Conservation (phyloP, 2,888 invertebrate genomes). For the Torymus aiolomorphi region DNA sequence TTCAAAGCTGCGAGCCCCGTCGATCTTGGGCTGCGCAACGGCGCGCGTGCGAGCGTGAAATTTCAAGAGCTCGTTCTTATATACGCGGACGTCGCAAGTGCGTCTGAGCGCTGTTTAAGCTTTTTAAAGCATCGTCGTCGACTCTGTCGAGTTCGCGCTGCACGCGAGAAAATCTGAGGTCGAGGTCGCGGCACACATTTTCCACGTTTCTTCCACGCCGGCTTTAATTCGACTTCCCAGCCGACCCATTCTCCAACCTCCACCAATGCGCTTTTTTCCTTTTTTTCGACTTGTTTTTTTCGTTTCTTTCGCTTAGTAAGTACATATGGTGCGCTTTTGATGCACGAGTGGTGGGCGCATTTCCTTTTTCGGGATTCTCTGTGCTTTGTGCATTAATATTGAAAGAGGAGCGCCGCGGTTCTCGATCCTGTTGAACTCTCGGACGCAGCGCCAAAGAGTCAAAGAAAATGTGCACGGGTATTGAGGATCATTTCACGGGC, state of each 20-base stretch:
- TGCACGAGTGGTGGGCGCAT: neutral
- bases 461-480: too few relatives aligned
- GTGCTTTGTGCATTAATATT: too few relatives aligned
- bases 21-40: neutral
- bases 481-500: too few relatives aligned
- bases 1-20: neutral
- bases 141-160: neutral
- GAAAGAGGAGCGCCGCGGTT: too few relatives aligned
- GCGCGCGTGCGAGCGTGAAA: conserved; percentile 17
- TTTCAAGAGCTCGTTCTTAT: conserved; percentile 22
- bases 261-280: neutral
- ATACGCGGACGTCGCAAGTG: conserved; percentile 29
- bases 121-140: conserved; percentile 24
- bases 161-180: conserved; percentile 43
- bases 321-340: too few relatives aligned
- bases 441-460: too few relatives aligned
- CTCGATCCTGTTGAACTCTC: too few relatives aligned
- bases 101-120: conserved; percentile 40
- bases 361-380: neutral
- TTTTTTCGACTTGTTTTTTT: neutral
- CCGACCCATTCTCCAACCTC: too few relatives aligned
- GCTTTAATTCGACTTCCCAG: conserved; percentile 18
- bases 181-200: conserved; percentile 50
- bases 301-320: too few relatives aligned
- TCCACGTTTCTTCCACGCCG: neutral